Evolutionary conservation across 1,140 invertebrate species (phyloP), one percentile per base, ranked within the genome.

Genomic region (Nebria ingens): DNA sequence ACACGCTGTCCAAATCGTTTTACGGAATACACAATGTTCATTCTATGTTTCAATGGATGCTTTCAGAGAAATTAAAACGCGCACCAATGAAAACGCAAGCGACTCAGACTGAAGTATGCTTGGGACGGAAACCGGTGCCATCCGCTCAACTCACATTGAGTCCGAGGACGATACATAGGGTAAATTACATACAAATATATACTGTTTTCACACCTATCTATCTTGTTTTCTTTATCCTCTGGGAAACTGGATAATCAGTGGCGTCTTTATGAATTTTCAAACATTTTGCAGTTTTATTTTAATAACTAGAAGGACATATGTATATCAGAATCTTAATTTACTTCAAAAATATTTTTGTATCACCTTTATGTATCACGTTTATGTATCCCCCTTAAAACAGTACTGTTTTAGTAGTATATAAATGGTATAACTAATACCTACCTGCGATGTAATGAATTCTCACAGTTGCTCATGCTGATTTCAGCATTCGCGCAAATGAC

Each of bases 81-180:
- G 84, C 86, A 53, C 81, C 84, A 0, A 93, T 93, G 89, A 88
- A 91, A 64, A 92, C 91, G 0, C 91, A 94, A 75, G 91, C 91
- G 1, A 94, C 91, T 0, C 91, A 95, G 71, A 95, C 92, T 20
- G 91, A 94, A 70, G 77, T 82, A 20, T 80, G 79, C 61, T 67
- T 82, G 56, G 77, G 80, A 60, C 77, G 83, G 42, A 84, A 87
- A 68, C 79, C 81, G 13, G 68, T 81, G 4, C 79, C 81, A 45
- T 82, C 87, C 2, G 83, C 85, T 61, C 80, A 85, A 62, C 72
- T 87, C 55, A 87, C 85, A 9, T 70, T 93, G 2, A 91, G 88
- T 71, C 89, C 87, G 3, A 9, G 40, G 17, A 45, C 40, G 6
- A 45, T 45, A 11, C 40, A 45, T 45, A 45, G 40, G 40, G 40